Percentiles rank a stretch among this genome's conserved stretches.
Evolutionary conservation across 2,113 vertebrate genomes (phyloP).

Genomic region (Stegostoma tigrinum): DNA sequence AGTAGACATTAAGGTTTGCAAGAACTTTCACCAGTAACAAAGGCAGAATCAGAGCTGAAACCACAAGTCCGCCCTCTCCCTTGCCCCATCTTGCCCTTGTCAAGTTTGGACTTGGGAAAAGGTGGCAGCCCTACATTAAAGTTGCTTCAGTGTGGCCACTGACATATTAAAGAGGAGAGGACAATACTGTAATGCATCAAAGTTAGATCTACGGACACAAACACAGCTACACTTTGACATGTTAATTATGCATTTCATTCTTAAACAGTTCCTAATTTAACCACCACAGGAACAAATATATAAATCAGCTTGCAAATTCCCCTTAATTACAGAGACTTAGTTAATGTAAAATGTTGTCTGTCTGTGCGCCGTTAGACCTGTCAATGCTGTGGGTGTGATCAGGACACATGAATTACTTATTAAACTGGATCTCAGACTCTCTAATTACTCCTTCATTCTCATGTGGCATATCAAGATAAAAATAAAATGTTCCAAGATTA

Average conservation of each 20-base stretch:
- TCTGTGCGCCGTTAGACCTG: background rate
- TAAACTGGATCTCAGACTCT: background rate
- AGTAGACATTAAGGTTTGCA: background rate
- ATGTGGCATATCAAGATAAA: conserved; percentile 2
- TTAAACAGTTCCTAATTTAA: background rate
- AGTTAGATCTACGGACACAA: background rate
- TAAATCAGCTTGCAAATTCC: conserved; percentile 1
- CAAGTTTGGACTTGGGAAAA: background rate
- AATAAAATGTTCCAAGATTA: background rate
- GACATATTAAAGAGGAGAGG: background rate
- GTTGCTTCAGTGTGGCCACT: too few relatives aligned
- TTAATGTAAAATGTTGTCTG: background rate
- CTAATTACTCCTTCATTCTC: conserved; percentile 11
- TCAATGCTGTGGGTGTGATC: background rate
- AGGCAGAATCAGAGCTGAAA: background rate
- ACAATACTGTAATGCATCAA: background rate
- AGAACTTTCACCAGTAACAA: background rate
- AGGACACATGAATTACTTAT: background rate
- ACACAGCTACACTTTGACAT: background rate
- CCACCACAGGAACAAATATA: background rate
- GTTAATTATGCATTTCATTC: conserved; percentile 16
- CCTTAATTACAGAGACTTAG: conserved; percentile 1
- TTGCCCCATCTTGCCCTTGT: background rate
- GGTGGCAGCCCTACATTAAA: conserved; percentile 3
- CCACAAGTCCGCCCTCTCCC: background rate